Evolutionary conservation across 1,140 invertebrate species (phyloP), one percentile per base, ranked within the genome.

Genomic region (Tribolium castaneum): DNA sequence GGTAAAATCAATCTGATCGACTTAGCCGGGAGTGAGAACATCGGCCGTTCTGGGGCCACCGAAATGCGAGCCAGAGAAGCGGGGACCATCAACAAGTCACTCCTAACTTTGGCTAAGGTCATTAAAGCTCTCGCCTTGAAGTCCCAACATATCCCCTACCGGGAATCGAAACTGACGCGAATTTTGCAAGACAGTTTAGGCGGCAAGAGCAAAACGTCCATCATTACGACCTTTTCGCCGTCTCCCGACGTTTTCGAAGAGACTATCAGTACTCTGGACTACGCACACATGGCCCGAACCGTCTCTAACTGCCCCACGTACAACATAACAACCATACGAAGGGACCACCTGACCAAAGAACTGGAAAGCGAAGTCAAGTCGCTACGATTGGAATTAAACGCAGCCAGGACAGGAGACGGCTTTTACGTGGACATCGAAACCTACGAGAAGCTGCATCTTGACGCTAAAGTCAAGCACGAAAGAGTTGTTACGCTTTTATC

Each of bases 1-100:
- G 97, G 97, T 16, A 99, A 99, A 87, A 89, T 99, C 19, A 97
- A 99, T 89, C 88, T 99, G 70, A 97, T 98, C 0, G 98, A 99
- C 90, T 89, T 99, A 83, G 98, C 98, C 3, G 98, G 98, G 0
- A 98, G 96, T 82, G 98, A 99, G 88, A 99, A 98, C 87, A 96
- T 99, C 79, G 94, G 94, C 13, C 92, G 97, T 81, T 98, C 97
- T 4, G 97, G 98, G 9, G 96, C 96, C 2, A 92, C 95, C 66
- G 97, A 98, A 82, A 94, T 95, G 80, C 85, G 96, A 77, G 96
- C 97, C 0, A 87, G 96, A 52, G 98, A 99, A 90, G 98, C 98
- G 35, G 95, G 96, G 0, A 98, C 95, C 84, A 99, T 99, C 62
- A 99, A 99, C 88, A 95, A 98, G 86, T 97, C 94, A 12, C 88